These are phyloP conservation scores for Heliconius himera DNA, from an alignment of 1,140 invertebrate genomes.

Conservation along the genomic window DNA sequence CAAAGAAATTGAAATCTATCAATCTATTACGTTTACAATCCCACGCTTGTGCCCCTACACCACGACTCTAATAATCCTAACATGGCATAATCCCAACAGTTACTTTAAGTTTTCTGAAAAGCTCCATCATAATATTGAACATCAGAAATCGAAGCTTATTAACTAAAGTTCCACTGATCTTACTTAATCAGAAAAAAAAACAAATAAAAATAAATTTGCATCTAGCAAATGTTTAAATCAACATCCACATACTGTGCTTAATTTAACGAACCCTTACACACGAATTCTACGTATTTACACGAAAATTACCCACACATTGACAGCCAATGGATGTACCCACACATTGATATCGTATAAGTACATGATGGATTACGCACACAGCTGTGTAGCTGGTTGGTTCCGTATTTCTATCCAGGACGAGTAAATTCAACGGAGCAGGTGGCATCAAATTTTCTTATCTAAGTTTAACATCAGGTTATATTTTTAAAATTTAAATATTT, in stretches of 20 bases:
- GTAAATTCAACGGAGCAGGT: constrained; percentile 28
- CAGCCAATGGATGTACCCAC: background rate
- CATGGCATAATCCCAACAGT: too few relatives aligned
- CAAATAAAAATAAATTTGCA: too few relatives aligned
- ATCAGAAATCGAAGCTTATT: constrained; percentile 16
- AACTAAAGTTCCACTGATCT: background rate
- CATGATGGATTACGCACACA: constrained; percentile 43
- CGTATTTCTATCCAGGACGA: constrained; percentile 42
- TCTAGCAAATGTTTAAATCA: constrained; percentile 44
- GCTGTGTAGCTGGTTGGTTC: constrained; percentile 33
- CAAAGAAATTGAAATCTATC: too few relatives aligned
- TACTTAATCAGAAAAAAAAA: constrained; percentile 23
- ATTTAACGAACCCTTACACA: constrained; percentile 23
- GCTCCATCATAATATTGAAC: background rate
- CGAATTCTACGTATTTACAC: constrained; percentile 12
- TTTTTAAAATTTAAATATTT: too few relatives aligned
- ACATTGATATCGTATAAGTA: constrained; percentile 21
- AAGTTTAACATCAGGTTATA: constrained; percentile 13
- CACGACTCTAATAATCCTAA: too few relatives aligned
- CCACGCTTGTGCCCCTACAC: too few relatives aligned
- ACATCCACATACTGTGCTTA: constrained; percentile 23
- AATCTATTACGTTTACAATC: too few relatives aligned
- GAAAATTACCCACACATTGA: constrained; percentile 9
- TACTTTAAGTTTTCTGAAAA: background rate
- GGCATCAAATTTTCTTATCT: background rate